Conservation (phyloP, 2,888 invertebrate species). For the Ennomos erosarius region DNA sequence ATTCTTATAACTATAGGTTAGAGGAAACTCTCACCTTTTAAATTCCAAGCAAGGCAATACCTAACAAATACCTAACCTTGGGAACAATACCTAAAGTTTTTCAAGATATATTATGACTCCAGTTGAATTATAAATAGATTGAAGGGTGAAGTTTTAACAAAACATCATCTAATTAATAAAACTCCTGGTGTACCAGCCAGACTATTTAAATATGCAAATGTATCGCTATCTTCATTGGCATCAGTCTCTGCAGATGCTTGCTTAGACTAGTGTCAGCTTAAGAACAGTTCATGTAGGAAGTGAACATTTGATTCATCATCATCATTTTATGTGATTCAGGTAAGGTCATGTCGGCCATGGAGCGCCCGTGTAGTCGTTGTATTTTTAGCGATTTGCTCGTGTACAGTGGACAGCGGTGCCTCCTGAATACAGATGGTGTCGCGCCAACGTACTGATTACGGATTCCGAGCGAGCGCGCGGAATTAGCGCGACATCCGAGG, state of each 20-base stretch:
- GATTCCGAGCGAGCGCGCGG: conserved; percentile 75
- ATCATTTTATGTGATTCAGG: conserved; percentile 69
- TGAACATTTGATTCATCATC: conserved; percentile 53
- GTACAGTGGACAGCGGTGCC: conserved; percentile 51
- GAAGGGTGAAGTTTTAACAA: conserved; percentile 9
- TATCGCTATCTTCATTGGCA: conserved; percentile 36
- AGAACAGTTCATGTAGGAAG: conserved; percentile 56
- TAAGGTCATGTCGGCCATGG: conserved; percentile 74
- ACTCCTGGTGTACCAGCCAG: conserved; percentile 31
- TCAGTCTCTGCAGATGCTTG: conserved; percentile 38
- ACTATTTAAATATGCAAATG: conserved; percentile 38
- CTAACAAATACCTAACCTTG: too few species aligned
- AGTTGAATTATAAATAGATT: neutral
- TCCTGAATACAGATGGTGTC: conserved; percentile 73
- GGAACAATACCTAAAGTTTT: too few species aligned
- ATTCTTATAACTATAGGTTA: too few species aligned
- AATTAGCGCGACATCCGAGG: conserved; percentile 79
- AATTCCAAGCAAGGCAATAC: too few species aligned
- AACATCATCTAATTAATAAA: conserved; percentile 38
- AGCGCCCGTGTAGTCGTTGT: conserved; percentile 71
- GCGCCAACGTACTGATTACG: conserved; percentile 59
- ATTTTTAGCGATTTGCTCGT: conserved; percentile 81
- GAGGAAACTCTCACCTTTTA: too few species aligned
- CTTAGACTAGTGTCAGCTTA: conserved; percentile 30
- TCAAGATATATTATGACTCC: too few species aligned